Evolutionary conservation across 2,797 vertebrate genomes (phyloP), one percentile per base, ranked within the genome.

Genomic region (Malacoctenus gilli): DNA sequence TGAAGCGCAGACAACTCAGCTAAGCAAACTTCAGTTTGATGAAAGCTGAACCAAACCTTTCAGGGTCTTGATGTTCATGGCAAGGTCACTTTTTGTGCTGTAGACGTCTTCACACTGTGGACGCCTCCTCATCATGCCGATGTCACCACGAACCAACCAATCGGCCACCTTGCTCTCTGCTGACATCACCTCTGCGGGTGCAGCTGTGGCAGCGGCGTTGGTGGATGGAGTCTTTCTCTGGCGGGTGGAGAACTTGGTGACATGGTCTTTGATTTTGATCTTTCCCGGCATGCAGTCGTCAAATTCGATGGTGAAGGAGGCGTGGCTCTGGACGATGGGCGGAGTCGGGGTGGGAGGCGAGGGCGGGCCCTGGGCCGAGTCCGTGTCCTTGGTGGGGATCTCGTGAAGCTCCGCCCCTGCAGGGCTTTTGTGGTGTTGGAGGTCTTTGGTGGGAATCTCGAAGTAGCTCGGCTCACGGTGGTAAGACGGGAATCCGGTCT

Each of bases 251-350:
- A 99, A 98, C 85, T 98, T 99, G 61, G 96, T 98, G 51, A 98
- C 90, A 0, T 98, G 97, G 63, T 99, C 96, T 81, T 95, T 96
- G 86, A 99, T 98, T 86, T 97, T 98, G 44, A 98, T 94, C 87
- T 95, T 98, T 39, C 97, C 96, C 0, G 97, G 96, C 20, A 89
- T 93, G 77, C 94, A 90, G 62, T 95, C 93, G 1, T 99, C 97
- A 19, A 99, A 99, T 86, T 99, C 97, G 13, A 99, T 99, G 69
- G 97, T 99, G 85, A 99, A 99, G 46, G 96, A 99, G 21, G 97
- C 96, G 2, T 98, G 97, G 85, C 95, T 98, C 72, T 99, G 97
- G 35, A 96, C 90, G 0, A 93, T 93, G 0, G 95, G 94, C 0
- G 90, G 87, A 0, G 89, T 92, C 0, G 83, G 61, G 0, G 80